Conservation (phyloP, 2,797 vertebrate genomes). For the Lerista edwardsae region DNA sequence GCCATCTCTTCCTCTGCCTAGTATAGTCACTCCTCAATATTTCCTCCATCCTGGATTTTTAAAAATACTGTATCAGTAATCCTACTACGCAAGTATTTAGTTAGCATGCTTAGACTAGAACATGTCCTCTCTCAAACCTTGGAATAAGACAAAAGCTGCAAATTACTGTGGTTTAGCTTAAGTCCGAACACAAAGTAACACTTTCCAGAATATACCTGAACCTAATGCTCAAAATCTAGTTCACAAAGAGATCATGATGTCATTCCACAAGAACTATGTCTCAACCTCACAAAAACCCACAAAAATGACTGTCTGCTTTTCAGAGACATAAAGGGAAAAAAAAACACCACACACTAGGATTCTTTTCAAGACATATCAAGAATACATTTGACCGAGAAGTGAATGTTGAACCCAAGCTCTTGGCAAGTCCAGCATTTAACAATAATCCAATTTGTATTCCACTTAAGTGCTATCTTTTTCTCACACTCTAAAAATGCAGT, state of each 20-base stretch:
- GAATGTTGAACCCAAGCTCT: slow-evolving; percentile 31
- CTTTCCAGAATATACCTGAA: slow-evolving; percentile 7
- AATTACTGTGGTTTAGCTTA: neutral
- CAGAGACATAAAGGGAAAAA: slow-evolving; percentile 6
- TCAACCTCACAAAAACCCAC: slow-evolving; percentile 19
- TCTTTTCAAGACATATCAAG: neutral
- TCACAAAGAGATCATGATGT: slow-evolving; percentile 42
- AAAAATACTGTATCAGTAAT: neutral
- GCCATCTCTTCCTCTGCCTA: neutral
- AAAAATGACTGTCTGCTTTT: slow-evolving; percentile 25
- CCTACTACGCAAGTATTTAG: neutral
- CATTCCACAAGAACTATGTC: slow-evolving; percentile 32
- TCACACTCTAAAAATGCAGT: no score
- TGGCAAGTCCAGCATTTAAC: slow-evolving; percentile 16
- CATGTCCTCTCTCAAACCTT: slow-evolving; percentile 22
- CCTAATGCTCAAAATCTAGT: slow-evolving; percentile 23
- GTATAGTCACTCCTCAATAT: neutral
- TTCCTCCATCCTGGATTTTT: neutral
- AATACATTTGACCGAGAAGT: neutral
- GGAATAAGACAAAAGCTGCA: slow-evolving; percentile 3
- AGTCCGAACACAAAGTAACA: slow-evolving; percentile 12
- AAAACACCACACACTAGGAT: neutral
- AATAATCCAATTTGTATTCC: slow-evolving; percentile 25
- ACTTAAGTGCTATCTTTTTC: neutral
- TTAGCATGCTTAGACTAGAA: neutral